phyloP scores from a whole-genome alignment of 2,888 invertebrate species.

The Nymphalis polychloros region DNA sequence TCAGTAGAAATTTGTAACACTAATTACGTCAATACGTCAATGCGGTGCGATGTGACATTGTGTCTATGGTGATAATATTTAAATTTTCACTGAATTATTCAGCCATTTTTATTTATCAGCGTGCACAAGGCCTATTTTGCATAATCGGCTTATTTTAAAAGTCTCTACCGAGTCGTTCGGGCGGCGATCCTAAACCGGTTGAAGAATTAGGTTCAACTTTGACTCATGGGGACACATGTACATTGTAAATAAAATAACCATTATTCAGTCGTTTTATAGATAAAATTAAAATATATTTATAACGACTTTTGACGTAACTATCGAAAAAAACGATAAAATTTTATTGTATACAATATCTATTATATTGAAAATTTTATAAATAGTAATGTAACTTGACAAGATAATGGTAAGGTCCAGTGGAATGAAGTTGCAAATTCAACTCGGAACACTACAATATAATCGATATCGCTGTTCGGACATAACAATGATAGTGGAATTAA shows the following conservation, averaged over 20 bases:
- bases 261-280: too few species aligned
- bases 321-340: too few species aligned
- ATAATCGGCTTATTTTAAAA: conserved; percentile 67
- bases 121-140: conserved; percentile 56
- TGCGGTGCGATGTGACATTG: conserved; percentile 4
- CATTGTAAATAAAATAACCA: conserved; percentile 27
- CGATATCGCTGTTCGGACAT: conserved; percentile 32
- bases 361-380: too few species aligned
- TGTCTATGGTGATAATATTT: conserved; percentile 38
- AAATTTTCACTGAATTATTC: conserved; percentile 42
- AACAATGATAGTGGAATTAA: conserved; percentile 34
- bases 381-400: too few species aligned
- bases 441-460: conserved; percentile 12
- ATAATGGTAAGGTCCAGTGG: neutral
- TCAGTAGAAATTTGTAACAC: neutral
- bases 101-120: conserved; percentile 49
- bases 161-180: conserved; percentile 49
- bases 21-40: neutral
- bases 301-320: too few species aligned
- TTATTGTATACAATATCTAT: too few species aligned
- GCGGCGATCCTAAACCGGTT: conserved; percentile 53
- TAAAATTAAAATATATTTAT: too few species aligned
- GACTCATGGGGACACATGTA: conserved; percentile 22
- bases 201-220: conserved; percentile 45
- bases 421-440: neutral